Evolutionary conservation across 2,888 invertebrate species (phyloP).

Genomic region (Drosophila multiciliata): DNA sequence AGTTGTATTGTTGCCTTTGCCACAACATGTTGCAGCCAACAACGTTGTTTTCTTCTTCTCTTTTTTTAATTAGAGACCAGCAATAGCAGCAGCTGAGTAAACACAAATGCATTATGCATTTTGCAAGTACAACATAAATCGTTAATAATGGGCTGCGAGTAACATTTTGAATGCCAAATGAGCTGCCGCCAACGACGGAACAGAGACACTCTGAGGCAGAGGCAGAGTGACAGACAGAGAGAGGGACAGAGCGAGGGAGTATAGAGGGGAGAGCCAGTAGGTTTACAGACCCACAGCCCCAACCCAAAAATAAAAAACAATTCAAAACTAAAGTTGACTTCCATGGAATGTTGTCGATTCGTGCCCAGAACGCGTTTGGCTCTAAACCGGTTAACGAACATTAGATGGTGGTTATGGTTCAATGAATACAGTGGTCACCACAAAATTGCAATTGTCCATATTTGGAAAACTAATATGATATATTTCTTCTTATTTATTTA

Average conservation of each 20-base stretch:
- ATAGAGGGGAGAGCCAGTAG: background rate
- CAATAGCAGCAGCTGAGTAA: constrained; percentile 11
- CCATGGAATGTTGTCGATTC: constrained; percentile 59
- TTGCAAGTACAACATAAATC: constrained; percentile 58
- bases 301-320: constrained; percentile 13
- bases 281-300: constrained; percentile 15
- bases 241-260: background rate
- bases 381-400: constrained; percentile 56
- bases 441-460: background rate
- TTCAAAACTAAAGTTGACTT: constrained; percentile 42
- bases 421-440: constrained; percentile 30
- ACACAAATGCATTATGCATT: constrained; percentile 65
- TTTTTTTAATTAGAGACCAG: constrained; percentile 30
- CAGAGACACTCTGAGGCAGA: background rate
- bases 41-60: constrained; percentile 2
- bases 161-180: constrained; percentile 76
- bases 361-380: constrained; percentile 56
- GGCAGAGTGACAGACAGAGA: background rate
- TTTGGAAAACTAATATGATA: background rate
- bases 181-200: constrained; percentile 27
- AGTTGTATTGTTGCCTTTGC: constrained; percentile 19
- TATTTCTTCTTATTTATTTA: background rate
- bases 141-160: constrained; percentile 55
- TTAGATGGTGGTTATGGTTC: constrained; percentile 49
- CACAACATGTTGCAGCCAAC: constrained; percentile 28